Evolutionary conservation across 2,888 invertebrate genomes (phyloP).

Genomic region (Caenorhabditis uteleia): DNA sequence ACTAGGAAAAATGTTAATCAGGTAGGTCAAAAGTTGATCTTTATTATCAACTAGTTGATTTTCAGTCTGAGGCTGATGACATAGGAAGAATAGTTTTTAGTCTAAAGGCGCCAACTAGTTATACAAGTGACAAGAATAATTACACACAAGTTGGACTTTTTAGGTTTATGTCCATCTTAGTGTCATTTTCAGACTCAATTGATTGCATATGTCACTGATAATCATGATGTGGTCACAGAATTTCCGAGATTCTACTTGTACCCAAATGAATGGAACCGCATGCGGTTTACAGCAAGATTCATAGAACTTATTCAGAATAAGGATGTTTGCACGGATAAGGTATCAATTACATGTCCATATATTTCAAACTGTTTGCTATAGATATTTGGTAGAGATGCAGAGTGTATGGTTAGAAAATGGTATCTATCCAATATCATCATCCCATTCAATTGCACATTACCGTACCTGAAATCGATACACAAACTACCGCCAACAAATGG

Average conservation of each 20-base stretch:
- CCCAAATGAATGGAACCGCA: constrained; percentile 64
- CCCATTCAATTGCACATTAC: constrained; percentile 65
- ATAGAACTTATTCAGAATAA: constrained; percentile 52
- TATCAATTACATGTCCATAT: not conserved
- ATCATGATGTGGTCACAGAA: constrained; percentile 62
- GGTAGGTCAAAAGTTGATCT: too few relatives aligned
- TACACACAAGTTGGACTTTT: constrained; percentile 49
- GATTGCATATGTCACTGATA: constrained; percentile 65
- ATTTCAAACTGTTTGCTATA: constrained; percentile 8
- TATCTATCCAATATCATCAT: constrained; percentile 57
- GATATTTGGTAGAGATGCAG: constrained; percentile 57
- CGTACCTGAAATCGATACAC: constrained; percentile 43
- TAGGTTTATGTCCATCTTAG: not conserved
- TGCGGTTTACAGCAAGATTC: constrained; percentile 49
- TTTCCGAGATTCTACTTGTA: constrained; percentile 66
- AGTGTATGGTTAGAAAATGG: constrained; percentile 65
- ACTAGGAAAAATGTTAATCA: constrained; percentile 58
- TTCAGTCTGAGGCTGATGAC: constrained; percentile 59
- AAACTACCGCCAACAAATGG: constrained; percentile 44
- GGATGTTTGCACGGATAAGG: constrained; percentile 47
- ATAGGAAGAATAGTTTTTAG: constrained; percentile 61
- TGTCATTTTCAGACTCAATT: constrained; percentile 54
- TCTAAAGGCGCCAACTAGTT: constrained; percentile 56
- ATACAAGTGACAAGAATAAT: constrained; percentile 54
- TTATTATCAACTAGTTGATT: not conserved